Base-by-base conservation (phyloP, 2,888 invertebrate species). In the Meteorus colon region DNA sequence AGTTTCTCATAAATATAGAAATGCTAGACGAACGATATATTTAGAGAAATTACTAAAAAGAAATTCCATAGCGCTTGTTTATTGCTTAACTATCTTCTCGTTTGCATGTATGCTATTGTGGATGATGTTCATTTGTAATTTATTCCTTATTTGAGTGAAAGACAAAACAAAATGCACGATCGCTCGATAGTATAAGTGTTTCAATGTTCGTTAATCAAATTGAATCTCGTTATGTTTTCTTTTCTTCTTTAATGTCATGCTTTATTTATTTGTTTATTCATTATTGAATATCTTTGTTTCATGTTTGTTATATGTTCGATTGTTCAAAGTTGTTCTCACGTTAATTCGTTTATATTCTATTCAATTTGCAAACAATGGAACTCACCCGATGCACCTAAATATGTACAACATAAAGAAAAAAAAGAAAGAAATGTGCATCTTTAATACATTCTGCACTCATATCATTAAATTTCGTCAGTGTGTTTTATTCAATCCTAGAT, bases 61-160 rank as follows among this genome's bases (percentile, higher is more conserved):
- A 80, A 86, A 88, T 82, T 83, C 86, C 75, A 79, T 85, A 80
- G 77, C 87, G 77, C 80, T 88, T 55, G 81, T 88, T 80, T 87
- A 85, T 74, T 86, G 87, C 77, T 79, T 87, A 79, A 83, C 87
- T 76, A 76, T 88, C 48, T 87, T 89, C 80, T 82, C 84, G 75
- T 87, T 88, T 78, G 86, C 88, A 85, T 89, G 88, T 78, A 79
- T 89, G 63, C 82, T 83, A 34, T 76, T 88, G 51, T 69, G 87
- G 79, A 83, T 88, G 77, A 87, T 86, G n/a, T 86, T 86, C 77
- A 78, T 59, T 69, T 69, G 34, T 69, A 16, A 55, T 19, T 29
- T 51, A 31, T 31, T 14, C 6, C 29, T 12, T 19, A 60, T 60
- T 3, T 60, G 27, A 27, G 12, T 12, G 59, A 27, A 60, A 60